These are phyloP conservation scores for Coremacera marginata DNA, from an alignment of 2,888 invertebrate genomes.

Conservation along the genomic window DNA sequence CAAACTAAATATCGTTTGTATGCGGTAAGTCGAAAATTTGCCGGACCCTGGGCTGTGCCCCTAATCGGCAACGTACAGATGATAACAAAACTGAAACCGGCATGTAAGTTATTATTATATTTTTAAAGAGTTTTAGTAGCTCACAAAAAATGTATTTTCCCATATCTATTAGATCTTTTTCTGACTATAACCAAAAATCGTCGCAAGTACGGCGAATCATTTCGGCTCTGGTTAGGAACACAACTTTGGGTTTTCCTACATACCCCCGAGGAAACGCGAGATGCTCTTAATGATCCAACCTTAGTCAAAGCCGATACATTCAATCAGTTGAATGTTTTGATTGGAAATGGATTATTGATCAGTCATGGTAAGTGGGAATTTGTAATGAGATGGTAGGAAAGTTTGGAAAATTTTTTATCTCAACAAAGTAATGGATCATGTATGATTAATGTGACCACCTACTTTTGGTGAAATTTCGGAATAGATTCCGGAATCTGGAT, in stretches of 20 bases:
- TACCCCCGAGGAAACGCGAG: constrained; percentile 60
- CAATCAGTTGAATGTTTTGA: constrained; percentile 58
- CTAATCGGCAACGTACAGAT: constrained; percentile 65
- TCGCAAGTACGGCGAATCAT: constrained; percentile 56
- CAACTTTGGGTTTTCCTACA: constrained; percentile 66
- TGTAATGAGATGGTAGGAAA: too few species aligned
- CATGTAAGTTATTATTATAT: constrained; percentile 54
- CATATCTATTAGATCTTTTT: constrained; percentile 54
- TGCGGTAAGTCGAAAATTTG: constrained; percentile 54
- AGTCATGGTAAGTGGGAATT: constrained; percentile 57
- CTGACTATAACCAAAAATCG: constrained; percentile 57
- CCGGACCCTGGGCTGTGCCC: constrained; percentile 65
- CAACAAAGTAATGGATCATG: neutral
- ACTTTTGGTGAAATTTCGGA: too few species aligned
- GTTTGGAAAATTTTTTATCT: neutral
- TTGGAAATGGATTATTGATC: constrained; percentile 65
- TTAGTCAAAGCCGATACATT: constrained; percentile 61
- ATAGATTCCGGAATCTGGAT: too few species aligned
- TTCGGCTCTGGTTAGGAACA: constrained; percentile 65
- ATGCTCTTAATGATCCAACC: constrained; percentile 60
- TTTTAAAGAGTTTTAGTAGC: neutral
- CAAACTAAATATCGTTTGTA: constrained; percentile 52
- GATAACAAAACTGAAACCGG: constrained; percentile 62
- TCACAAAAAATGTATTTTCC: neutral
- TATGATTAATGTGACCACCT: too few species aligned